Base-by-base conservation (phyloP, 2,113 vertebrate genomes). In the Ceyx cyanopectus region DNA sequence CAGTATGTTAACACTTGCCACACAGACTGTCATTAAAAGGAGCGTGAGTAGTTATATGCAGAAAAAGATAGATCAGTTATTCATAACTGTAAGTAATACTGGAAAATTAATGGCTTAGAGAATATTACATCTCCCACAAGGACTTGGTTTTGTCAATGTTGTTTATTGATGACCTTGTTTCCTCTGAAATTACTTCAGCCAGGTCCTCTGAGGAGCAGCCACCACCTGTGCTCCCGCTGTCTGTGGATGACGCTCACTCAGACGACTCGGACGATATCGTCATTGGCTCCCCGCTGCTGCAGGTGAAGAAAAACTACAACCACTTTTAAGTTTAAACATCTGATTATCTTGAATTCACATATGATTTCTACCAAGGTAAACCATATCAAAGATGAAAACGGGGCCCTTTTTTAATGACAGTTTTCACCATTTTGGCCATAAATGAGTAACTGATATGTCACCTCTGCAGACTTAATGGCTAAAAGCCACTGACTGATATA, bases 211-310 rank as follows among this genome's bases (percentile, higher is more conserved):
- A 86, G 54, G 22, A 30, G 4, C 73, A 24, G 26, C 61, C 15
- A 1, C 92, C 85, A 51, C 77, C 93, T 24, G 0, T 23, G 5
- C 73, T 9, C 27, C 16, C 89, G 1, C 65, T 51, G 5, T 56
- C 76, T 14, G 50, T 80, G 3, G 94, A 97, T 3, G 97, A 97
- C 16, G 48, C 66, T 43, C 97, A 96, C 80, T 99, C 98, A 0
- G 98, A 99, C 0, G 98, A 99, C 87, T 99, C 99, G 0, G 99
- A 99, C 41, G 98, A 99, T 46, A 95, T 98, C 27, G 80, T 98
- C 21, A 92, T 99, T 1, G 95, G 98, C 69, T 97, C 98, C 37
- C 98, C 98, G 0, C 94, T 97, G 8, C 89, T 97, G 46, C 97
- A 98, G 51, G 12, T 87, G 76, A 98, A 97, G 94, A 97, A 94